Evolutionary conservation across 2,113 vertebrate species (phyloP), one percentile per base, ranked within the genome.

Genomic region (Chunga burmeisteri): DNA sequence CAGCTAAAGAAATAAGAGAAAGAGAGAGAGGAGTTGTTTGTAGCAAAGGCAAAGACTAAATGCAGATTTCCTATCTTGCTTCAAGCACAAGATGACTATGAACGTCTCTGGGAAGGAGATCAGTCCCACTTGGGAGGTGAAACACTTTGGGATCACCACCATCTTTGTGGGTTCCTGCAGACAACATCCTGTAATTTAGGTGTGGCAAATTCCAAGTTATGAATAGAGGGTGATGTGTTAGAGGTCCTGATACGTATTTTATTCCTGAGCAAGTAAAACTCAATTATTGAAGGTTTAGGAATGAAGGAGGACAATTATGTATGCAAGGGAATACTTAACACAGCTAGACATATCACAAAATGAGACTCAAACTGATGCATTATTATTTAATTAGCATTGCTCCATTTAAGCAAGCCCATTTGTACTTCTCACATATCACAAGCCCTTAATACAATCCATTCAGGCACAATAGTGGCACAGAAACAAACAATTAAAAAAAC

Each of bases 381-480:
- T 94, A 93, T 94, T 94, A 90, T 96, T 96, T 96, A 96, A 96
- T 96, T 92, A 90, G 67, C 66, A 92, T 92, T 92, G 85, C 82
- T 93, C 42, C 0, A 0, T 92, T 93, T 90, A 66, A 95, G 32
- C 63, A 87, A 86, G 23, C 55, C 78, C 46, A 81, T 96, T 96
- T 94, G 42, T 94, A 88, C 92, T 94, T 89, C 72, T 90, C 38
- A 75, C 34, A 5, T 49, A 80, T 65, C 86, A 62, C 52, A 71
- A 62, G 20, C 22, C 46, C 62, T 80, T 56, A 75, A n/a, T 61
- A 70, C 49, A 91, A 90, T 77, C 71, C 49, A 42, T 82, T 82
- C 84, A 77, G 66, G 75, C 62, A 56, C 53, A 85, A 79, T 4
- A 58, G 32, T 66, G 20, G 12, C 50, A 63, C 23, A 71, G 72